Evolutionary conservation across 2,888 invertebrate species (phyloP).

Genomic region (Catocala fraxini): DNA sequence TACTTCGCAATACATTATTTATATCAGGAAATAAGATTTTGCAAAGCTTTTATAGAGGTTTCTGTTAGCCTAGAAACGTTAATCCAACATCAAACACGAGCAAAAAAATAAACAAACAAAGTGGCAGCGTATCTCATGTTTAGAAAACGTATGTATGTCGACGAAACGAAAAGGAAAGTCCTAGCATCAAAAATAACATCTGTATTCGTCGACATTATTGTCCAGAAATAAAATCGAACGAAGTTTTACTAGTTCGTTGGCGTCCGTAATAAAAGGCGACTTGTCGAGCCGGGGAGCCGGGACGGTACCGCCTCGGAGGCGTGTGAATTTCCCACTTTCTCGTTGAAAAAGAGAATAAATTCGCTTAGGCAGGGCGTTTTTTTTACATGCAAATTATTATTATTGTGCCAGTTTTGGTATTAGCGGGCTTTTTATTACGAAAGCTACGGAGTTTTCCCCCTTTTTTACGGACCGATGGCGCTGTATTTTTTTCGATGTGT

Average conservation of each 20-base stretch:
- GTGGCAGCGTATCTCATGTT: constrained; percentile 12
- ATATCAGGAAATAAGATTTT: constrained; percentile 14
- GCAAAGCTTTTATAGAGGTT: constrained; percentile 1
- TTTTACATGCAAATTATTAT: constrained; percentile 78
- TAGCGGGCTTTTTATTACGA: constrained; percentile 68
- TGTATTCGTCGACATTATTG: constrained; percentile 36
- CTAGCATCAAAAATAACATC: constrained; percentile 27
- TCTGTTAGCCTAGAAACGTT: constrained; percentile 12
- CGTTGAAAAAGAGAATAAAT: constrained; percentile 62
- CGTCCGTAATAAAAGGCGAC: constrained; percentile 57
- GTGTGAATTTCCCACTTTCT: constrained; percentile 60
- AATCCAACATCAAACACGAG: constrained; percentile 3
- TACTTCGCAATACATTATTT: neutral
- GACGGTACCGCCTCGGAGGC: constrained; percentile 53
- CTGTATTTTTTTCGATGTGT: constrained; percentile 49
- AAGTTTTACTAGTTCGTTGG: constrained; percentile 53
- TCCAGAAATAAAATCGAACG: constrained; percentile 45
- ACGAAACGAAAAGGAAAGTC: constrained; percentile 11
- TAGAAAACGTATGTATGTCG: constrained; percentile 21
- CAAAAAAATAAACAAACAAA: constrained; percentile 7
- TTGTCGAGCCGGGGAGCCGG: constrained; percentile 37
- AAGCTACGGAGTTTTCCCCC: constrained; percentile 49
- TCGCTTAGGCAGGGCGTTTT: constrained; percentile 63
- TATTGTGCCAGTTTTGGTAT: constrained; percentile 72
- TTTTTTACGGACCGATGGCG: constrained; percentile 52